A percentile compares a stretch with the other conserved stretches of the same genome.
Conservation (phyloP, 2,113 vertebrate genomes). For the Hippocampus guttulatus region DNA sequence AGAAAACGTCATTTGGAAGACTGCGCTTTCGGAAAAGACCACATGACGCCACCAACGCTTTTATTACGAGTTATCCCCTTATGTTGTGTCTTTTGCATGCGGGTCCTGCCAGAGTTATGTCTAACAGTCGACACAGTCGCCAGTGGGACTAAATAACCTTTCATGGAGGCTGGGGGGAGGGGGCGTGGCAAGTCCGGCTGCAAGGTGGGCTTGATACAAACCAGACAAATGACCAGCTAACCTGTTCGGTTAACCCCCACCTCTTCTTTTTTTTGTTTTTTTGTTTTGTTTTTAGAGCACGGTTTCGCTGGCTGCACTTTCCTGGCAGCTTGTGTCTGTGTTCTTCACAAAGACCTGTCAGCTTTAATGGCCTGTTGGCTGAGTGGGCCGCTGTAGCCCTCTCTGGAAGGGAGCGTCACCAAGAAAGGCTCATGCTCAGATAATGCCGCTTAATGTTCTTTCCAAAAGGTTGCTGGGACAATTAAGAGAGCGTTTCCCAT, state of each 20-base stretch:
- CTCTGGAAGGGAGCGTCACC: conserved; percentile 61
- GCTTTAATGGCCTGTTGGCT: conserved; percentile 75
- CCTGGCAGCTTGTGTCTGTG: conserved; percentile 47
- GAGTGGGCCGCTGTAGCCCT: conserved; percentile 69
- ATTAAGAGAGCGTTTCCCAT: conserved; percentile 75
- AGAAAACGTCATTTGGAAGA: not conserved
- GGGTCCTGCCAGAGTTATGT: conserved; percentile 24
- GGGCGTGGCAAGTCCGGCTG: conserved; percentile 19
- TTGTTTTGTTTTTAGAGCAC: conserved; percentile 14
- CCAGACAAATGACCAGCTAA: conserved; percentile 52
- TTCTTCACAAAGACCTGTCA: conserved; percentile 74
- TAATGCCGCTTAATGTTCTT: conserved; percentile 81
- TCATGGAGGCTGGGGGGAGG: conserved; percentile 33
- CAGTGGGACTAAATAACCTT: conserved; percentile 38
- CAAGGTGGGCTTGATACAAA: conserved; percentile 42
- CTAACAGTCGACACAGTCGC: conserved; percentile 31
- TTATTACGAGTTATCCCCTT: conserved; percentile 32
- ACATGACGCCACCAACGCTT: conserved; percentile 28
- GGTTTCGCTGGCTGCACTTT: conserved; percentile 45
- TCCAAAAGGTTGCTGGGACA: conserved; percentile 73
- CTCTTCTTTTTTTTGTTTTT: conserved; percentile 3
- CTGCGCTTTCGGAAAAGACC: not conserved
- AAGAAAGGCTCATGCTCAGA: conserved; percentile 72
- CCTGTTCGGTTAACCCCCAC: conserved; percentile 39
- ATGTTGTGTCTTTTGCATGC: conserved; percentile 31